Evolutionary conservation across 2,113 vertebrate species (phyloP), one percentile per base, ranked within the genome.

Genomic region (Ptilorrhoa leucosticta): DNA sequence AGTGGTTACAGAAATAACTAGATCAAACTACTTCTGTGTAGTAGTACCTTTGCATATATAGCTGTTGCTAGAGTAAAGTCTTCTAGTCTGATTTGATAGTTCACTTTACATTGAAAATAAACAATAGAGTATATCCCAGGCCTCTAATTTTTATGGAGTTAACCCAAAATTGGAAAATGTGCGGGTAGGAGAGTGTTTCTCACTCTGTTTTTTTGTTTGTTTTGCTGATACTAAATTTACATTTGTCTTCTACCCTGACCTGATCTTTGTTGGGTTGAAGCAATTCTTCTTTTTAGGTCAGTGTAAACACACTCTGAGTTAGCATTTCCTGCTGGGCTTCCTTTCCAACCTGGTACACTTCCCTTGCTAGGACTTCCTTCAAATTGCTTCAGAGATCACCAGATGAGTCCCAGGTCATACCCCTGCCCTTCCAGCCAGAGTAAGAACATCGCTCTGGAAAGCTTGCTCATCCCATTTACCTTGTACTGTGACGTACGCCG

Each of bases 401-500:
- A 60, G n/a, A 63, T n/a, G 63, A 84, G 83, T 33, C 57, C 63
- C 71, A 84, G 27, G 75, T 26, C 72, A 82, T 53, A 94, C 24
- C n/a, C 83, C 57, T 7, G 3, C 76, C 53, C 39, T 85, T 93
- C 39, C 63, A 95, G 57, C 40, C 44, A 12, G 39, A 86, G 50
- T 31, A 44, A 75, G 83, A 92, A 51, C 50, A 78, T 76, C 87
- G 9, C 17, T 31, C 50, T 28, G 63, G 60, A 60, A 63, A 72
- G 33, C 12, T 64, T 28, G 10, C 24, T 58, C 35, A 58, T 81
- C 64, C 76, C 75, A 19, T 65, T 69, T 98, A 99, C 99, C 98
- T 97, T 98, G 98, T 82, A 99, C 99, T 0, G 98, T 98, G 97
- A 99, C 97, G 85, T 98, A 98, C 1, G 99, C 99, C 1, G 98